phyloP scores from a whole-genome alignment of 2,113 vertebrate genomes.

The Capreolus pygargus region DNA sequence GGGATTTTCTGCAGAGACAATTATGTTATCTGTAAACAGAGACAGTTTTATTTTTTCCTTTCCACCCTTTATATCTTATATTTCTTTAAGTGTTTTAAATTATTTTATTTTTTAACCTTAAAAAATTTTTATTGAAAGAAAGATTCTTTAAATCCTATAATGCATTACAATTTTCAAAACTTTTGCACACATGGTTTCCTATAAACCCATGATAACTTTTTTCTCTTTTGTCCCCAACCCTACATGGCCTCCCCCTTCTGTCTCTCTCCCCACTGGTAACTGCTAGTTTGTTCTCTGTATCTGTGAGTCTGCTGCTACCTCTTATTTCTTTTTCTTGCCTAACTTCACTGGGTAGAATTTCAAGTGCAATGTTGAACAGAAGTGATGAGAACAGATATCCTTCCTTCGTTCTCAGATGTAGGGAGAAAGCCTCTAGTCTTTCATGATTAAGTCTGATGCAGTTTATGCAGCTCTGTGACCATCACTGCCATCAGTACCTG shows the following conservation, averaged over 20 bases:
- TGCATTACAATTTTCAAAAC: not conserved
- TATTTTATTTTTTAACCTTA: not conserved
- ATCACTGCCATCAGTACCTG: not conserved
- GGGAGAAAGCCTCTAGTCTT: not conserved
- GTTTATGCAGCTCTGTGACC: not conserved
- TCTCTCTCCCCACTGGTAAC: not conserved
- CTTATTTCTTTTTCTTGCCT: not conserved
- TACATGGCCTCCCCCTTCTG: too few species aligned
- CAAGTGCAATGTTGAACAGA: not conserved
- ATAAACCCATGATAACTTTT: not conserved
- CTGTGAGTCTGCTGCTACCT: not conserved
- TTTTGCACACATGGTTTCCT: not conserved
- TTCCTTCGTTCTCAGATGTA: not conserved
- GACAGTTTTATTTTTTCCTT: not conserved
- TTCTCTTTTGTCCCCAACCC: not conserved
- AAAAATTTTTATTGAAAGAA: not conserved
- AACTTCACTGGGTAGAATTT: not conserved
- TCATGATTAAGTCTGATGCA: not conserved
- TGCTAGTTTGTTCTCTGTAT: not conserved
- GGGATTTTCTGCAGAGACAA: not conserved
- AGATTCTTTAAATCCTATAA: not conserved
- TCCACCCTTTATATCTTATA: not conserved
- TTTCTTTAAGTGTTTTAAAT: not conserved
- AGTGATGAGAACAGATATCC: not conserved
- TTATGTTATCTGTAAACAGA: not conserved